Conservation (phyloP, 2,797 vertebrate genomes). For the Rhinella marina region DNA sequence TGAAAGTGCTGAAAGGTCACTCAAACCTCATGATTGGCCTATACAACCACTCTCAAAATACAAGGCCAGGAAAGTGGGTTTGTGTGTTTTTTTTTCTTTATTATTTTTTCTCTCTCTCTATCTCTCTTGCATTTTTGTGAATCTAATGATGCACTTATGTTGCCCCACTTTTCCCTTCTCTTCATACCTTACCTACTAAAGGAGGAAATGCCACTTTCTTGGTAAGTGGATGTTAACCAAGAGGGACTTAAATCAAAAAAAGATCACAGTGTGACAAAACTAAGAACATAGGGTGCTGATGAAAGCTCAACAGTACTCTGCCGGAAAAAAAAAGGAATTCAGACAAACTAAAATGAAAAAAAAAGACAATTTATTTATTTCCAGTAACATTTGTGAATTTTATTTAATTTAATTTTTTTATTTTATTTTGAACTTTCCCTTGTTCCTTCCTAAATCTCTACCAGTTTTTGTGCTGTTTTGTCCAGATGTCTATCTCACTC, state of each 20-base stretch:
- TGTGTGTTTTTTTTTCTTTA: slow-evolving; percentile 87
- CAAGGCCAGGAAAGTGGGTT: slow-evolving; percentile 88
- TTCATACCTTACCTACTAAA: slow-evolving; percentile 99
- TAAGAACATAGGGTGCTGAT: slow-evolving; percentile 89
- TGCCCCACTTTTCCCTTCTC: slow-evolving; percentile 99
- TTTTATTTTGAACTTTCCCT: slow-evolving; percentile 58
- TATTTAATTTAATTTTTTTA: slow-evolving; percentile 45
- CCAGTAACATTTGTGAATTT: slow-evolving; percentile 80
- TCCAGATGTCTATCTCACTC: slow-evolving; percentile 82
- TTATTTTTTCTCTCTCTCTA: slow-evolving; percentile 76
- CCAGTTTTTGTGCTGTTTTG: slow-evolving; percentile 96
- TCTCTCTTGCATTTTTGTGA: slow-evolving; percentile 99
- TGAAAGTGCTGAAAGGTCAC: neutral
- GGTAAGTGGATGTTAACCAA: slow-evolving; percentile 99
- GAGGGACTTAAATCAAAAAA: slow-evolving; percentile 93
- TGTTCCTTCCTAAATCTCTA: slow-evolving; percentile 68
- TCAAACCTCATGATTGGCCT: slow-evolving; percentile 53
- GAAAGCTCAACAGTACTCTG: slow-evolving; percentile 96
- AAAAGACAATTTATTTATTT: slow-evolving; percentile 87
- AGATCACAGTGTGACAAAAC: slow-evolving; percentile 80
- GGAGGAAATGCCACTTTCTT: slow-evolving; percentile 99
- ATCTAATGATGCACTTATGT: slow-evolving; percentile 99
- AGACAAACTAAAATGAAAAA: slow-evolving; percentile 76
- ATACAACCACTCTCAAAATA: slow-evolving; percentile 82
- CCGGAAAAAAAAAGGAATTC: slow-evolving; percentile 91